phyloP scores from a whole-genome alignment of 2,888 invertebrate genomes.

The Caenorhabditis japonica region DNA sequence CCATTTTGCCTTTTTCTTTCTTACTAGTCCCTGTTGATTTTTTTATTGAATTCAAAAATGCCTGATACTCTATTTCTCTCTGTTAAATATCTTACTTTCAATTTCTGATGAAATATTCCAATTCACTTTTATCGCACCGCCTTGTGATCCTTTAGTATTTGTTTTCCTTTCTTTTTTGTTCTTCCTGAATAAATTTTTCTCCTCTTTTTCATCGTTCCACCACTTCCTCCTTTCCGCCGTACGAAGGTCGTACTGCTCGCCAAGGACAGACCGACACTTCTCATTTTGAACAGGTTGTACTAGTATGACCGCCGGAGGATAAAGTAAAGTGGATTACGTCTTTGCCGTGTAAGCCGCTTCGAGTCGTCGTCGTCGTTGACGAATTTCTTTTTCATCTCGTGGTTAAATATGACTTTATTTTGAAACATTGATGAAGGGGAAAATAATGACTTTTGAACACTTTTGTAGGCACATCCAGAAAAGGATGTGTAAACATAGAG shows the following conservation, averaged over 20 bases:
- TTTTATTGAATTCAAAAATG: too few species aligned
- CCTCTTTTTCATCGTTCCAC: conserved; percentile 23
- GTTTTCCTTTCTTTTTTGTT: neutral
- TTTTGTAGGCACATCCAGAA: too few species aligned
- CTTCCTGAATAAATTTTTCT: conserved; percentile 1
- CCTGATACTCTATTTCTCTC: too few species aligned
- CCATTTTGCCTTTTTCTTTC: neutral
- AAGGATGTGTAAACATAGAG: too few species aligned
- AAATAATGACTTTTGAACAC: too few species aligned
- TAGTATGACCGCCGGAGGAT: conserved; percentile 32
- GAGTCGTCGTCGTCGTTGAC: conserved; percentile 21
- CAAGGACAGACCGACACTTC: conserved; percentile 33
- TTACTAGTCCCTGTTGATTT: neutral
- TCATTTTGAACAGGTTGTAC: conserved; percentile 37
- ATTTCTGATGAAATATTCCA: conserved; percentile 30
- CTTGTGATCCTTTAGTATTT: conserved; percentile 11
- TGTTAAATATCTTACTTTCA: conserved; percentile 22
- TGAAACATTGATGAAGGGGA: conserved; percentile 21
- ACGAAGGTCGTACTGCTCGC: conserved; percentile 29
- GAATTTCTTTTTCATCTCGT: conserved; percentile 7
- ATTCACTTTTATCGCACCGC: conserved; percentile 18
- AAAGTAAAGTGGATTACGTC: conserved; percentile 36
- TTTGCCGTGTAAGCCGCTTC: conserved; percentile 44
- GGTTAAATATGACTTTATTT: too few species aligned
- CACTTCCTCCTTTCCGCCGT: conserved; percentile 13